Evolutionary conservation across 2,888 invertebrate species (phyloP).

Genomic region (Asteroscopus sphinx): DNA sequence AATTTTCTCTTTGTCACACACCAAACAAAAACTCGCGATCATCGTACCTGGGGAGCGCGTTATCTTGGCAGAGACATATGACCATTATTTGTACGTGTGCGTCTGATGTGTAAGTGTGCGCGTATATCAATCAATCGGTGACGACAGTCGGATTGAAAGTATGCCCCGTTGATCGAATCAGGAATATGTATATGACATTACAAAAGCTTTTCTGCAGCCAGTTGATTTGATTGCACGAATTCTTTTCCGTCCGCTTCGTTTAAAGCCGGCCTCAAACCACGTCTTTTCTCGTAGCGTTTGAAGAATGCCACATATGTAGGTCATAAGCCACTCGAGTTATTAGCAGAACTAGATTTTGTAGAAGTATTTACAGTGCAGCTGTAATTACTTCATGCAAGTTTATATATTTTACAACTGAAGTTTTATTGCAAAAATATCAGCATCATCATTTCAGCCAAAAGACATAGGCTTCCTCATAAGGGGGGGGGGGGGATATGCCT

Average conservation of each 20-base stretch:
- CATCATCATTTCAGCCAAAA: no score
- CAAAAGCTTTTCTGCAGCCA: slow-evolving; percentile 44
- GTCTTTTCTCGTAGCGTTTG: slow-evolving; percentile 31
- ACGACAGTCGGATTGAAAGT: slow-evolving; percentile 73
- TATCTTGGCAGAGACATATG: slow-evolving; percentile 88
- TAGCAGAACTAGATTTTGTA: slow-evolving; percentile 26
- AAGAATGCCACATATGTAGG: slow-evolving; percentile 49
- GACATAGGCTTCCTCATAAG: no score
- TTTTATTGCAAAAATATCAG: slow-evolving; percentile 28
- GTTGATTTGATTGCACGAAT: slow-evolving; percentile 46
- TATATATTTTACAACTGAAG: slow-evolving; percentile 4
- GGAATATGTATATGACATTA: slow-evolving; percentile 54
- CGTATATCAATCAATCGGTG: slow-evolving; percentile 79
- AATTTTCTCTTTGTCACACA: slow-evolving; percentile 85
- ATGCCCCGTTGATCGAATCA: slow-evolving; percentile 66
- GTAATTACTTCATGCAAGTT: slow-evolving; percentile 15
- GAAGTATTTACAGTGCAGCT: slow-evolving; percentile 12
- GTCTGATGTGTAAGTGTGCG: slow-evolving; percentile 65
- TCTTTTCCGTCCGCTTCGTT: slow-evolving; percentile 44
- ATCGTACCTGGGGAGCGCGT: slow-evolving; percentile 82
- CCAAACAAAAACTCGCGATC: slow-evolving; percentile 84
- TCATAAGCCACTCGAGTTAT: slow-evolving; percentile 36
- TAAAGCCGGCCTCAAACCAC: slow-evolving; percentile 29
- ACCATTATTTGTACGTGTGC: slow-evolving; percentile 82
- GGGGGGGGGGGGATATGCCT: no score